Conservation (phyloP, 1,140 invertebrate genomes). For the Meloidogyne exigua region DNA sequence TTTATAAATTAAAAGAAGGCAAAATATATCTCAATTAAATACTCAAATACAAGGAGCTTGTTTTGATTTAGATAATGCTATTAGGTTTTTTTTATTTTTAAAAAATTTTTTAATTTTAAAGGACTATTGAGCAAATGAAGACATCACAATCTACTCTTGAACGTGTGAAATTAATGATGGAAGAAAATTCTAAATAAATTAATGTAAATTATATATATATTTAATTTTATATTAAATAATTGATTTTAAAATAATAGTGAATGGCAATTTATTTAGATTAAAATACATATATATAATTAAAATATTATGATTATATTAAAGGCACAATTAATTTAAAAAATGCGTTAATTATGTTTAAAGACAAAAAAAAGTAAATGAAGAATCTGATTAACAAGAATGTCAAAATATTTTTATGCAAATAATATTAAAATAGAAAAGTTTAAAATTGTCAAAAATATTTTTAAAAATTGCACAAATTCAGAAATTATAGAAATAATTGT, state of each 20-base stretch:
- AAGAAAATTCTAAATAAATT: neutral
- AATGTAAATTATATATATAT: too few relatives aligned
- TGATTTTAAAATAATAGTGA: neutral
- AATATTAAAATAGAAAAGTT: too few relatives aligned
- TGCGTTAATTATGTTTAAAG: neutral
- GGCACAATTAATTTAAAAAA: neutral
- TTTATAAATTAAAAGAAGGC: slow-evolving; percentile 3
- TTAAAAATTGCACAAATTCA: neutral
- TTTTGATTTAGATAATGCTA: slow-evolving; percentile 53
- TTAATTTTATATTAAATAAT: too few relatives aligned
- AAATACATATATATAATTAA: neutral
- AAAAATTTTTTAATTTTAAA: slow-evolving; percentile 41
- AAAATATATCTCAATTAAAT: slow-evolving; percentile 47
- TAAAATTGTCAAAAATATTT: neutral
- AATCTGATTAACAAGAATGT: neutral
- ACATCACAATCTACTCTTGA: slow-evolving; percentile 64
- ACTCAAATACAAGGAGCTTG: slow-evolving; percentile 45
- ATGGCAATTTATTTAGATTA: neutral
- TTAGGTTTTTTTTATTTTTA: slow-evolving; percentile 37
- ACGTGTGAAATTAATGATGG: slow-evolving; percentile 64
- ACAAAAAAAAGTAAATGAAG: neutral
- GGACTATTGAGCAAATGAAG: slow-evolving; percentile 65
- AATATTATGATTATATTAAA: neutral
- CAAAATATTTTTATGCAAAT: neutral
- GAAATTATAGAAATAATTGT: neutral